Evolutionary conservation across 1,140 invertebrate genomes (phyloP).

Genomic region (Brachionus calyciflorus): DNA sequence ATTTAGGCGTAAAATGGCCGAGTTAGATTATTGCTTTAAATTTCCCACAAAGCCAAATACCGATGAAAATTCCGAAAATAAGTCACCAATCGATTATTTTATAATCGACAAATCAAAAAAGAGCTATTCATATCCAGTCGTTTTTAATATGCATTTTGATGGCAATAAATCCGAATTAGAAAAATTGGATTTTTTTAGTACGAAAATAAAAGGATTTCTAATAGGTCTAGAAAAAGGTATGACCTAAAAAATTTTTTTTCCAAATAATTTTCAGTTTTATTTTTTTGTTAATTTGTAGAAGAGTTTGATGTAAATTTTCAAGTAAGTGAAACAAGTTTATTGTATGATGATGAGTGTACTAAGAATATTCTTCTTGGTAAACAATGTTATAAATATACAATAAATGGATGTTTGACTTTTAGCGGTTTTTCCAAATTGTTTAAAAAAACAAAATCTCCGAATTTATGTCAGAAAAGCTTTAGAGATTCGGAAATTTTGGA

Average conservation of each 20-base stretch:
- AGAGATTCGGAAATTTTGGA: background rate
- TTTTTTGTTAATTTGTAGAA: constrained; percentile 19
- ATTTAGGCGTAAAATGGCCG: background rate
- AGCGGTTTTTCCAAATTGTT: constrained; percentile 25
- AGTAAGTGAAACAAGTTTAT: background rate
- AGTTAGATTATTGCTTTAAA: constrained; percentile 12
- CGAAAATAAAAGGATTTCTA: constrained; percentile 5
- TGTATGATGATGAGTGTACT: background rate
- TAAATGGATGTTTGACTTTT: constrained; percentile 7
- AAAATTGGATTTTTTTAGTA: background rate
- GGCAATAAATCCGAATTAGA: constrained; percentile 2
- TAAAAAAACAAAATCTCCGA: constrained; percentile 17
- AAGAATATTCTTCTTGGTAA: background rate
- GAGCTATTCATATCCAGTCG: constrained; percentile 32
- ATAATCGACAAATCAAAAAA: background rate
- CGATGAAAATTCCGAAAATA: background rate
- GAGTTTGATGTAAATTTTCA: constrained; percentile 2
- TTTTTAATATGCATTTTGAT: background rate
- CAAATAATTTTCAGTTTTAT: background rate
- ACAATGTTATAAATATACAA: background rate
- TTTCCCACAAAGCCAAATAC: background rate
- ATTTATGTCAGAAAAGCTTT: background rate
- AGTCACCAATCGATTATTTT: too few relatives aligned
- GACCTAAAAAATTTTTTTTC: background rate
- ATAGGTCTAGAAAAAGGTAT: constrained; percentile 25